Percentiles rank a stretch among this genome's conserved stretches.
These are phyloP conservation scores for Watsonalla binaria DNA, from an alignment of 2,888 invertebrate genomes.

Conservation along the genomic window DNA sequence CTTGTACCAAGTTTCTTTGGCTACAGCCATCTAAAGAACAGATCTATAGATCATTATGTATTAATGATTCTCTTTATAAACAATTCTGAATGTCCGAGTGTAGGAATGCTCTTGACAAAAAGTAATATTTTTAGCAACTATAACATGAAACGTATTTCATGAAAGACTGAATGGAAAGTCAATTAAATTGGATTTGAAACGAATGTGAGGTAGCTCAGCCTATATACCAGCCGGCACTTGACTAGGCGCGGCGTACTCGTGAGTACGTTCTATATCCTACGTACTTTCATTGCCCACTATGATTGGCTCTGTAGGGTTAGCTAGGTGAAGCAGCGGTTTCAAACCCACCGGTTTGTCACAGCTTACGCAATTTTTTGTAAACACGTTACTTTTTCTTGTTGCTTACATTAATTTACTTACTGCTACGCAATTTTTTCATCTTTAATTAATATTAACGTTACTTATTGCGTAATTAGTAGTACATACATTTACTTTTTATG, in stretches of 20 bases:
- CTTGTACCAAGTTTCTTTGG: too few relatives aligned
- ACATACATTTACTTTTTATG: too few relatives aligned
- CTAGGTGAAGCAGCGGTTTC: conserved; percentile 17
- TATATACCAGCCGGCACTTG: conserved; percentile 28
- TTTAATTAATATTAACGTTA: too few relatives aligned
- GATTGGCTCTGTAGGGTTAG: conserved; percentile 32
- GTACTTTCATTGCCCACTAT: conserved; percentile 13
- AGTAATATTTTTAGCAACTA: background rate
- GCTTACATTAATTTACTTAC: too few relatives aligned
- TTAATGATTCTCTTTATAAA: too few relatives aligned
- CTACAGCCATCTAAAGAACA: too few relatives aligned
- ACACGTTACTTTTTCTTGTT: conserved; percentile 4
- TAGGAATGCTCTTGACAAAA: too few relatives aligned
- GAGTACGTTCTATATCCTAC: conserved; percentile 4
- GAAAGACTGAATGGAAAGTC: conserved; percentile 20
- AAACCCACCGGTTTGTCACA: conserved; percentile 22
- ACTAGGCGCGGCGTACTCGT: conserved; percentile 12
- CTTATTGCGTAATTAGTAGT: too few relatives aligned
- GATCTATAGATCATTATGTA: too few relatives aligned
- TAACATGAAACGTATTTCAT: conserved; percentile 3
- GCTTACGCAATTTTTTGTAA: conserved; percentile 28
- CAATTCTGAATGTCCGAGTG: too few relatives aligned
- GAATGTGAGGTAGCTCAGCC: conserved; percentile 28
- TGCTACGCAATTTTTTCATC: too few relatives aligned
- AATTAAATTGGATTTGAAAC: conserved; percentile 27